phyloP scores from a whole-genome alignment of 2,797 vertebrate species.

The Coendou prehensilis region DNA sequence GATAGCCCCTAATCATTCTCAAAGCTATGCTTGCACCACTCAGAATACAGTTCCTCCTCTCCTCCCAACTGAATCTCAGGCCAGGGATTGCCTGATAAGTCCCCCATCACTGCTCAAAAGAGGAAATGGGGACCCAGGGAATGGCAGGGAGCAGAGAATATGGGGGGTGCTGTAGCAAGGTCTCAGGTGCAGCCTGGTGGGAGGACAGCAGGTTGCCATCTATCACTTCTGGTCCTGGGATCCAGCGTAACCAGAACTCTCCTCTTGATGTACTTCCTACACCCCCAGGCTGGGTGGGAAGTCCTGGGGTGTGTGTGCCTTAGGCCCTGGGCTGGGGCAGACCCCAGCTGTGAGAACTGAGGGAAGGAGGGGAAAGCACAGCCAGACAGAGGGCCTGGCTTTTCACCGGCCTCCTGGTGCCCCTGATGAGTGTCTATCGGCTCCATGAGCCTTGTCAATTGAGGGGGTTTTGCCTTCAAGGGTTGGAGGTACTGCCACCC shows the following conservation, averaged over 20 bases:
- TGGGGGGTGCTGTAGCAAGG: neutral
- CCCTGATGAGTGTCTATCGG: neutral
- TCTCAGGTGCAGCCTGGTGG: neutral
- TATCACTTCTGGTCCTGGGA: neutral
- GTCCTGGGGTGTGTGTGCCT: neutral
- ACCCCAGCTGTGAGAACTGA: neutral
- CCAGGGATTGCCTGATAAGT: neutral
- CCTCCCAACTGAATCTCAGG: neutral
- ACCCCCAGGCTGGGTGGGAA: neutral
- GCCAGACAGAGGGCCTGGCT: neutral
- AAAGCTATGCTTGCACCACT: neutral
- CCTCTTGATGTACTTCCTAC: neutral
- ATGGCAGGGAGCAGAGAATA: neutral
- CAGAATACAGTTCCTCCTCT: neutral
- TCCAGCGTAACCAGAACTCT: neutral
- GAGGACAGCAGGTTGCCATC: neutral
- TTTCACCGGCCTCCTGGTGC: neutral
- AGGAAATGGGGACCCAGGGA: neutral
- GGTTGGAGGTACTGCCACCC: neutral
- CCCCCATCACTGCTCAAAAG: neutral
- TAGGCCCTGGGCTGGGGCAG: neutral
- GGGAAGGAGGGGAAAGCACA: neutral
- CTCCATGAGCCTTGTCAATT: neutral
- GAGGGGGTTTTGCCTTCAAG: neutral
- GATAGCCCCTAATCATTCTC: neutral